Evolutionary conservation across 2,888 invertebrate genomes (phyloP).

Genomic region (Drosophila monieri): DNA sequence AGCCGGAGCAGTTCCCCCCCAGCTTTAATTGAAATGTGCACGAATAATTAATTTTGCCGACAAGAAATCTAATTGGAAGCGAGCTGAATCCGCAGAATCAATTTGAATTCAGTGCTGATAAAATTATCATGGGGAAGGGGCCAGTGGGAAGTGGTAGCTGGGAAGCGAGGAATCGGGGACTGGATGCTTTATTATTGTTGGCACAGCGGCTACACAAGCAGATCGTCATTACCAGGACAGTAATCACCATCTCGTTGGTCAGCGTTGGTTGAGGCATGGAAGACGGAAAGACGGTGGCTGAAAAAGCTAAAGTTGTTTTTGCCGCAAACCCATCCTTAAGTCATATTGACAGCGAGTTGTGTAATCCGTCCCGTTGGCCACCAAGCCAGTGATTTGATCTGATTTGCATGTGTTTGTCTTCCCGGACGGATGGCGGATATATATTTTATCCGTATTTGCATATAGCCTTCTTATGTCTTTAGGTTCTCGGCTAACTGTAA

Average conservation of each 20-base stretch:
- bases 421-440: conserved; percentile 46
- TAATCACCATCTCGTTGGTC: conserved; percentile 45
- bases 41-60: conserved; percentile 67
- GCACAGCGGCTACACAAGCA: conserved; percentile 62
- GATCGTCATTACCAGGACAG: conserved; percentile 55
- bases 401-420: conserved; percentile 52
- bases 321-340: conserved; percentile 18
- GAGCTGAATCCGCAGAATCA: conserved; percentile 50
- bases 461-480: conserved; percentile 71
- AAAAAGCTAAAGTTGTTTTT: not conserved
- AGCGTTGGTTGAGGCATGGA: conserved; percentile 40
- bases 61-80: conserved; percentile 59
- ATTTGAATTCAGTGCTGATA: conserved; percentile 51
- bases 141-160: not conserved
- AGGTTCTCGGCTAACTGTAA: conserved; percentile 44
- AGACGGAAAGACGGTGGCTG: not conserved
- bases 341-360: conserved; percentile 51
- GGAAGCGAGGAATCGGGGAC: not conserved
- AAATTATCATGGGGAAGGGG: conserved; percentile 46
- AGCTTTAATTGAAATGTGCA: conserved; percentile 65
- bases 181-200: conserved; percentile 67
- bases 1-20: conserved; percentile 22
- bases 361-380: conserved; percentile 46
- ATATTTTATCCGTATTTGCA: conserved; percentile 72
- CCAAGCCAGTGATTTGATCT: conserved; percentile 38